Evolutionary conservation across 2,797 vertebrate species (phyloP).

Genomic region (Anguilla marmorata): DNA sequence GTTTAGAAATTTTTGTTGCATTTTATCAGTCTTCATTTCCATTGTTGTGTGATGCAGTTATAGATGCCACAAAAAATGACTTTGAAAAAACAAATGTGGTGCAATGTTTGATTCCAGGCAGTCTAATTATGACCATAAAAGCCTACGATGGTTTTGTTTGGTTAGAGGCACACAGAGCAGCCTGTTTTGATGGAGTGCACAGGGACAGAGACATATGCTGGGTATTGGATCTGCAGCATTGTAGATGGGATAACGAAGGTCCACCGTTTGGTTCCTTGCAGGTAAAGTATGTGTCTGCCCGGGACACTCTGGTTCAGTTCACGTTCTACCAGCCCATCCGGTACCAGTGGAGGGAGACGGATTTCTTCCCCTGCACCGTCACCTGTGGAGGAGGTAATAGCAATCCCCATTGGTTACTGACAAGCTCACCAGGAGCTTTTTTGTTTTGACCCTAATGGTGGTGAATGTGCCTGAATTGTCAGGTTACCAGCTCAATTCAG

Average conservation of each 20-base stretch:
- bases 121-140: constrained; percentile 22
- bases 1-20: constrained; percentile 20
- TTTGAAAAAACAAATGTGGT: constrained; percentile 23
- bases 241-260: background rate
- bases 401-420: background rate
- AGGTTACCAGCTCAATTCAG: constrained; percentile 95
- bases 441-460: background rate
- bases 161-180: background rate
- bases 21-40: constrained; percentile 20
- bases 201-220: background rate
- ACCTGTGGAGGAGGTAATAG: constrained; percentile 88
- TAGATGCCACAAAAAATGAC: constrained; percentile 28
- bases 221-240: background rate
- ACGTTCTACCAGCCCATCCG: constrained; percentile 92
- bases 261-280: constrained; percentile 52
- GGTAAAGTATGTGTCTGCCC: constrained; percentile 79
- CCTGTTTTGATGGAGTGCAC: background rate
- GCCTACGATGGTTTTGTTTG: background rate
- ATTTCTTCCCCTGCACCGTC: constrained; percentile 93
- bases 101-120: constrained; percentile 28
- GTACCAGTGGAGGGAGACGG: constrained; percentile 91
- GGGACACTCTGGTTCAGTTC: constrained; percentile 86
- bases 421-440: background rate
- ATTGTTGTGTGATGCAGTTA: constrained; percentile 24
- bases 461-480: background rate